Evolutionary conservation across 2,888 invertebrate species (phyloP).

Genomic region (Aspidapion aeneum): DNA sequence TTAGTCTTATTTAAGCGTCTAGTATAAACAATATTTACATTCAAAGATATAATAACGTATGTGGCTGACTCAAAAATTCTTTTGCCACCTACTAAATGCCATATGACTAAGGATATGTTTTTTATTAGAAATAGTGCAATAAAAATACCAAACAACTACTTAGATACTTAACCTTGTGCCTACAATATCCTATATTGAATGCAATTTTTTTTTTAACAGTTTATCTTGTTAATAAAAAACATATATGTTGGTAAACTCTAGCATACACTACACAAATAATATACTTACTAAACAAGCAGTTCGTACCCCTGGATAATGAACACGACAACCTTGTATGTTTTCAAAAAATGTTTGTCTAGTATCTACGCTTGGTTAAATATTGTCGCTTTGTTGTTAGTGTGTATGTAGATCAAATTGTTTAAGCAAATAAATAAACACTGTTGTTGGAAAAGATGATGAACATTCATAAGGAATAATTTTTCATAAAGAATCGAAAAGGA

Average conservation of each 20-base stretch:
- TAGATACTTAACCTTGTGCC: not conserved
- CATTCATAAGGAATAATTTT: too few relatives aligned
- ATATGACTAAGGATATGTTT: not conserved
- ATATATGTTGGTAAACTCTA: not conserved
- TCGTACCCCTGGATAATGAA: not conserved
- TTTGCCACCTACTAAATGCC: not conserved
- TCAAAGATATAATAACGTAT: too few relatives aligned
- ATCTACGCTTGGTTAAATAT: not conserved
- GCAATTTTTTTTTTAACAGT: not conserved
- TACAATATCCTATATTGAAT: not conserved
- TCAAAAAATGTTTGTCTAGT: not conserved
- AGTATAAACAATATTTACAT: too few relatives aligned
- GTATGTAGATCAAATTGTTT: too few relatives aligned
- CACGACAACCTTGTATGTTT: not conserved
- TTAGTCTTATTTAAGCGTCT: too few relatives aligned
- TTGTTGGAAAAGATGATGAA: too few relatives aligned
- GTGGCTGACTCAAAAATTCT: too few relatives aligned
- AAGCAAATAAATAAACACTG: not conserved
- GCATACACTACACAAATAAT: not conserved
- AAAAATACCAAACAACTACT: not conserved
- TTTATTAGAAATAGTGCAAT: not conserved
- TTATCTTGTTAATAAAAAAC: not conserved
- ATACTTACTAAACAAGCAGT: too few relatives aligned
- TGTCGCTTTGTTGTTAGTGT: too few relatives aligned
- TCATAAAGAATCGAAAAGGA: too few relatives aligned